Evolutionary conservation across 64 coral and sea anemone species (phyloP).

Genomic region (Pocillopora damicornis): DNA sequence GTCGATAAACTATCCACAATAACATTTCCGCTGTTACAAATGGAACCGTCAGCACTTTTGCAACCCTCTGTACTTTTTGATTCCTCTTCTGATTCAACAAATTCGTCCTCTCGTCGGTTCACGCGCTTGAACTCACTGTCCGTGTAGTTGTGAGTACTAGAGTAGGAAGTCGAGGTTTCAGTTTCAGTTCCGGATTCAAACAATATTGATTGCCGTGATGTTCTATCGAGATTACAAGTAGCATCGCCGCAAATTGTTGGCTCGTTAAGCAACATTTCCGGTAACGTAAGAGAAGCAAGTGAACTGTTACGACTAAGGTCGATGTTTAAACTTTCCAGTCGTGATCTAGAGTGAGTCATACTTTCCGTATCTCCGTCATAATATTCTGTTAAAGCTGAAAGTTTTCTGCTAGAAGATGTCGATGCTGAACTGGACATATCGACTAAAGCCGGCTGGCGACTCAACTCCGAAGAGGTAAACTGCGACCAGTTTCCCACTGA

Average conservation of each 20-base stretch:
- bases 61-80: background rate
- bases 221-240: background rate
- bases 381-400: background rate
- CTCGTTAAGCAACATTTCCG: background rate
- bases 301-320: background rate
- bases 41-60: background rate
- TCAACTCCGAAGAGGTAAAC: too few relatives aligned
- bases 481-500: background rate
- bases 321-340: background rate
- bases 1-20: background rate
- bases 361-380: conserved; percentile 29
- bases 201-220: background rate
- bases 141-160: background rate
- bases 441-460: too few relatives aligned
- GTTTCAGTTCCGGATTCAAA: conserved; percentile 12
- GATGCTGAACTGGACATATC: background rate
- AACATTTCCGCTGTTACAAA: background rate
- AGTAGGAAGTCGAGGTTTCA: conserved; percentile 3
- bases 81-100: background rate
- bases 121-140: conserved; percentile 15
- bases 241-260: background rate
- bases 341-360: background rate
- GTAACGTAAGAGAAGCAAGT: background rate
- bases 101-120: background rate
- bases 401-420: background rate